Evolutionary conservation across 2,113 vertebrate species (phyloP), one percentile per base, ranked within the genome.

Genomic region (Menidia beryllina): DNA sequence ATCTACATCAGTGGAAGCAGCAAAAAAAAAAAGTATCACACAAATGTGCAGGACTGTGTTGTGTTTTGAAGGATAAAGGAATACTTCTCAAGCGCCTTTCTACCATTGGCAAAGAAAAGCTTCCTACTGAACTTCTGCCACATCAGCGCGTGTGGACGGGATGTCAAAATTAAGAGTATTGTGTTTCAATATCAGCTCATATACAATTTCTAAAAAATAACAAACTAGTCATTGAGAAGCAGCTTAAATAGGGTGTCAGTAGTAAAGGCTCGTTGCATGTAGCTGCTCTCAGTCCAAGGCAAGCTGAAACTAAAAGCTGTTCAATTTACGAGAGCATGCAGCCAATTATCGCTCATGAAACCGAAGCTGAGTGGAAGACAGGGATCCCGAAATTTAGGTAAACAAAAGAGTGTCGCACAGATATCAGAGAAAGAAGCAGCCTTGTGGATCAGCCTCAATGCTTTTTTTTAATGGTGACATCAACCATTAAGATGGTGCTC

Each of bases 21-120:
- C 65, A 77, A 87, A 89, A 84, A 82, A 69, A 85, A 89, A 86
- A 56, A 38, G 63, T n/a, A n/a, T n/a, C n/a, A n/a, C 75, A 68
- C 66, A 86, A 87, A 87, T 84, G 24, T 72, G 77, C 53, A 72
- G 58, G 52, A 66, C 67, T n/a, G 79, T 84, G 75, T 84, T 63
- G 71, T 77, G 73, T 8, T 81, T 72, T 83, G 75, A 48, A 47
- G 59, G 57, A 54, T 66, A 54, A 72, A 82, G 47, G n/a, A 45
- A 67, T 61, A 36, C 45, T 4, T 54, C 36, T 63, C 45, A 23
- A 4, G 8, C 9, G 49, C 20, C 52, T 55, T 57, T 52, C 26
- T 45, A 30, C 57, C 63, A 41, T 68, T 27, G 38, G 30, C 60
- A 19, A 49, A 26, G 24, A 38, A 67, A 56, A 8, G 53, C 67